phyloP scores from a whole-genome alignment of 1,140 invertebrate genomes.

The Hyphantria cunea region DNA sequence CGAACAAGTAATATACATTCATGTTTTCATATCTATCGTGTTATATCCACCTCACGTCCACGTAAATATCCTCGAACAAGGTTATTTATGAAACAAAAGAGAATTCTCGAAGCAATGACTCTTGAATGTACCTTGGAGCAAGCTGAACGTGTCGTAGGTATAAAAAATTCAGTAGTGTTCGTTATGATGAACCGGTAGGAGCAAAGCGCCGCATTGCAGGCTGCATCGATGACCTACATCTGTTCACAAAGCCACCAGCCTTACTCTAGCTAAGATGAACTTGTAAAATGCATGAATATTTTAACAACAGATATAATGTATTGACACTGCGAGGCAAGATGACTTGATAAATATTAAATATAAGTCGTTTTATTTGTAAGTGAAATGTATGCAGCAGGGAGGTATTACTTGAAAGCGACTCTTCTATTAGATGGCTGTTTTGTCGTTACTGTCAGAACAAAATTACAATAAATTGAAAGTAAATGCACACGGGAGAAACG shows the following conservation, averaged over 20 bases:
- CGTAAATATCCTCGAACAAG: slow-evolving; percentile 1
- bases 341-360: not conserved
- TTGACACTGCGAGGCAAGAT: not conserved
- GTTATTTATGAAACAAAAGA: slow-evolving; percentile 22
- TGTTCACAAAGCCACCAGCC: slow-evolving; percentile 28
- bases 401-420: not conserved
- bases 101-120: slow-evolving; percentile 21
- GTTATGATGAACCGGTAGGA: slow-evolving; percentile 30
- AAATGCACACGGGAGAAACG: not conserved
- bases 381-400: not conserved
- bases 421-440: too few relatives aligned
- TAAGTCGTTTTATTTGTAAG: not conserved
- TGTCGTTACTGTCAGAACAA: not conserved
- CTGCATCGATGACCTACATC: slow-evolving; percentile 49
- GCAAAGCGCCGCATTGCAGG: slow-evolving; percentile 42
- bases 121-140: slow-evolving; percentile 21
- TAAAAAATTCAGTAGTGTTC: slow-evolving; percentile 36
- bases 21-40: too few relatives aligned
- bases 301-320: slow-evolving; percentile 8
- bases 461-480: not conserved
- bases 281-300: slow-evolving; percentile 18
- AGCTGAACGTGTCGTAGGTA: slow-evolving; percentile 15
- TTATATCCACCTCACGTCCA: not conserved
- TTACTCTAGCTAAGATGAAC: slow-evolving; percentile 17
- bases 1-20: too few relatives aligned